Evolutionary conservation across 92 coral and sea anemone species (phyloP).

Genomic region (Phymanthus crucifer): DNA sequence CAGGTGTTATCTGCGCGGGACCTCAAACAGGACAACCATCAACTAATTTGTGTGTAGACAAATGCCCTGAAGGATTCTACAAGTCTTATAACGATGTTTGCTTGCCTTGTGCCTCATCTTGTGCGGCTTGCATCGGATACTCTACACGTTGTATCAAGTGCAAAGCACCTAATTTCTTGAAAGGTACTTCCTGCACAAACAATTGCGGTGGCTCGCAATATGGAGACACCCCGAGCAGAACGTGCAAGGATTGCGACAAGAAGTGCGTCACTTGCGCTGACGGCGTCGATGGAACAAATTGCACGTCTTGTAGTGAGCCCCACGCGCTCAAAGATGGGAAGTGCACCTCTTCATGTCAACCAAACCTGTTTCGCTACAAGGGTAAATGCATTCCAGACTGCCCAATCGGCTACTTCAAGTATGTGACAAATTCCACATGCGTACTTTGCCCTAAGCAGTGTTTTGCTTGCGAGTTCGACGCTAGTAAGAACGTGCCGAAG

Average conservation of each 20-base stretch:
- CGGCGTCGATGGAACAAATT: conserved; percentile 51
- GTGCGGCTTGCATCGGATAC: conserved; percentile 62
- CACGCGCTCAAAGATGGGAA: conserved; percentile 67
- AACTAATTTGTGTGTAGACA: conserved; percentile 54
- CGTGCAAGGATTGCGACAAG: conserved; percentile 60
- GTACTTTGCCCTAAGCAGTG: conserved; percentile 60
- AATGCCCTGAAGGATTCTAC: conserved; percentile 59
- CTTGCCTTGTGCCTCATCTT: conserved; percentile 33
- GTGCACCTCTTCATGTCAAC: conserved; percentile 57
- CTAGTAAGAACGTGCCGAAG: conserved; percentile 2
- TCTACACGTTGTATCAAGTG: conserved; percentile 67
- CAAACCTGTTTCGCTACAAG: conserved; percentile 44
- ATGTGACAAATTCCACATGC: conserved; percentile 48
- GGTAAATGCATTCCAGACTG: conserved; percentile 60
- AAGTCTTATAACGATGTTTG: conserved; percentile 61
- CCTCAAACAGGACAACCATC: conserved; percentile 46
- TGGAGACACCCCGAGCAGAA: conserved; percentile 51
- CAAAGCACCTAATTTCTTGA: conserved; percentile 63
- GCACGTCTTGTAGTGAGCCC: conserved; percentile 72
- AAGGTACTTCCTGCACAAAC: conserved; percentile 51
- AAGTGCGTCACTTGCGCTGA: conserved; percentile 72
- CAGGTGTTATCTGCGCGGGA: conserved; percentile 77
- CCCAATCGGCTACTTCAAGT: conserved; percentile 57
- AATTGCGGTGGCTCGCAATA: conserved; percentile 55
- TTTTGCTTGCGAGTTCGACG: conserved; percentile 37